Base-by-base conservation (phyloP, 2,888 invertebrate genomes). In the Hyles lineata region DNA sequence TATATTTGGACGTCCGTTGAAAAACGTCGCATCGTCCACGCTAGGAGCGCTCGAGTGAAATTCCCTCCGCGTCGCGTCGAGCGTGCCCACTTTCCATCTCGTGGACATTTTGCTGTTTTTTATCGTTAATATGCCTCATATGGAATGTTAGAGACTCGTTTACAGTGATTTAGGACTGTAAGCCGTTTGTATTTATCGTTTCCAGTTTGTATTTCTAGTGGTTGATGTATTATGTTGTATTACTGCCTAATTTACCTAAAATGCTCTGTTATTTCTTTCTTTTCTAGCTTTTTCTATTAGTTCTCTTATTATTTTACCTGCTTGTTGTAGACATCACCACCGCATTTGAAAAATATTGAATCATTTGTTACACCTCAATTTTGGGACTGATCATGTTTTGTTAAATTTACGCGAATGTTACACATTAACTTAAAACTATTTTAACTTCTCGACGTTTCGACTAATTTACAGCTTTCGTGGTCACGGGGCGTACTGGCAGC, bases 51-150 rank as follows among this genome's bases (percentile, higher is more conserved):
- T 52, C 78, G 82, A 88, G 89, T 87, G 89, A 87, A 90, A 90
- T 85, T 84, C 80, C 73, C 72, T 62, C 76, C 74, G 43, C 43
- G 43, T 43, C 43, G 15, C 43, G 43, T 76, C 79, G 87, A 80
- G 89, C 90, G 88, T 90, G 92, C 83, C 78, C 84, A 91, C 92
- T 91, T 92, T 92, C 92, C 90, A 89, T 92, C 92, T 92, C 90
- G 85, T 82, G 85, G 83, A 78, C 80, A 82, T 83, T 83, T 84
- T 83, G 83, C 80, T 74, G 78, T 85, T 88, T 90, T 89, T 87
- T 82, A 75, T 75, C 61, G 70, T 75, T 3, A 32, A 21, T 32
- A 29, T 62, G 60, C 70, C 52, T 55, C 70, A 80, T 75, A 78
- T 80, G 78, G 79, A 79, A 80, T 76, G 77, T 60, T 50, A 59